Conservation (phyloP, 2,113 vertebrate genomes). For the Vulpes lagopus region DNA sequence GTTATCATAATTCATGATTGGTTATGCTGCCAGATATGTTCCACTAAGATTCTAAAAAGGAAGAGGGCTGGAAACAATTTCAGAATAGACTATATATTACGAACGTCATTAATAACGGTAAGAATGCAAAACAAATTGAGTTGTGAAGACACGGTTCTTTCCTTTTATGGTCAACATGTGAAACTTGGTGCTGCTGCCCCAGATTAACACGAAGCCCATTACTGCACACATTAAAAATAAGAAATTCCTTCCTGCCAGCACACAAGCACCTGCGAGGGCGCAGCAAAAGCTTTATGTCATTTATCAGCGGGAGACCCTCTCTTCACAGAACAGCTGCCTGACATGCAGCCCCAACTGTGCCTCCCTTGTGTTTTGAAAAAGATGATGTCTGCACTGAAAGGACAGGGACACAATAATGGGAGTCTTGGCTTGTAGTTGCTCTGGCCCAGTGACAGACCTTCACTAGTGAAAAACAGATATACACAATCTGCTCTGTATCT, state of each 20-base stretch:
- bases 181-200: neutral
- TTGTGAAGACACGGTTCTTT: neutral
- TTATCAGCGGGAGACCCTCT: neutral
- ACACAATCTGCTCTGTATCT: neutral
- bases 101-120: neutral
- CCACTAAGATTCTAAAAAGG: neutral
- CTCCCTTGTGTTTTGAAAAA: slow-evolving; percentile 6
- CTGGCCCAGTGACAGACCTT: slow-evolving; percentile 2
- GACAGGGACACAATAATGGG: neutral
- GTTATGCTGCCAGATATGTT: slow-evolving; percentile 31
- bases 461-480: neutral
- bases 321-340: neutral
- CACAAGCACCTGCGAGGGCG: neutral
- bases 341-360: neutral
- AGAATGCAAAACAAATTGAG: slow-evolving; percentile 48
- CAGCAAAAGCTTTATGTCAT: neutral
- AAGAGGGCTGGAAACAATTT: slow-evolving; percentile 16
- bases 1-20: slow-evolving; percentile 13
- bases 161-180: slow-evolving; percentile 35
- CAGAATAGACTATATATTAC: slow-evolving; percentile 6
- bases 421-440: neutral
- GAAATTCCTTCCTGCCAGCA: neutral
- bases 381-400: neutral
- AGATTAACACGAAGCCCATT: neutral
- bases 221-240: neutral